Evolutionary conservation across 2,888 invertebrate species (phyloP), one percentile per base, ranked within the genome.

Genomic region (Parasteatoda lunata): DNA sequence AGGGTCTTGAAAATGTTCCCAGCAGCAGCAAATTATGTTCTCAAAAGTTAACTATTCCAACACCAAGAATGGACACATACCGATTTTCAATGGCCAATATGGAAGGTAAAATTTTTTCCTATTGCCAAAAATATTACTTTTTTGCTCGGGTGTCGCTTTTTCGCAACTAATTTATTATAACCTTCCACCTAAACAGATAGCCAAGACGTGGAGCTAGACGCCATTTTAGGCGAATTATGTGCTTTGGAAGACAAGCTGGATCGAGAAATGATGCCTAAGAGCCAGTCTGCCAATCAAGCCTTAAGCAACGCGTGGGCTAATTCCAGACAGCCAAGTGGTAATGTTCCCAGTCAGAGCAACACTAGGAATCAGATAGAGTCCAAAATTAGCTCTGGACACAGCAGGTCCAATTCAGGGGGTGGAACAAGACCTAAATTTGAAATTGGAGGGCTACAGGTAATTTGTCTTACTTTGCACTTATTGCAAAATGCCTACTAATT

Each of bases 11-110:
- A 59, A 65, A 70, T 45, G 71, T 86, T 71, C 85, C 85, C 11
- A 48, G 72, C 2, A 70, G 82, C 68, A 77, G 64, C 9, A 86
- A 86, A 54, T n/a, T 86, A 45, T 49, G 75, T 48, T 77, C 85
- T 7, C 80, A 65, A 54, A 89, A 89, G 51, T 77, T 89, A 68
- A 76, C 89, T 15, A 84, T 87, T 73, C 87, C 86, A 15, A 84
- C 89, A 49, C 87, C 96, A 70, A 92, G 96, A 89, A 96, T 97
- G 91, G 97, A 97, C 93, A 95, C 96, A 88, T 96, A 97, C 93
- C 94, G 98, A 91, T 97, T 97, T 93, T 97, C 97, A 78, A 97
- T 97, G 97, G 97, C 97, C 76, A 98, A 97, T 92, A 94, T 98
- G 81, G 97, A 98, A 93, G 94, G 94, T 94, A 90, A 92, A 15